Evolutionary conservation across 2,888 invertebrate species (phyloP), one percentile per base, ranked within the genome.

Genomic region (Beris chalybata): DNA sequence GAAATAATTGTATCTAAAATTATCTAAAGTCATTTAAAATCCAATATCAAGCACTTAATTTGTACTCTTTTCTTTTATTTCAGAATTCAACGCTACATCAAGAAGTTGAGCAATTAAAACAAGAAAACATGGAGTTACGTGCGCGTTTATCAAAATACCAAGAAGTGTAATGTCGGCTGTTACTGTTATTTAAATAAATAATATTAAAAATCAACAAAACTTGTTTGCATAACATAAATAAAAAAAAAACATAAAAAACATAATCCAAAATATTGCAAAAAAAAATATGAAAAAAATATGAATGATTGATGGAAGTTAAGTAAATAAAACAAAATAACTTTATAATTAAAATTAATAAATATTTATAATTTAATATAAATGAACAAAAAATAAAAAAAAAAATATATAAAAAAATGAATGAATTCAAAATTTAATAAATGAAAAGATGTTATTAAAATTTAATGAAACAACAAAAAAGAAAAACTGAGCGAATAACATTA

Each of bases 51-150:
- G 3, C 1, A 5, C 9, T 7, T 38, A 38, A 38, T 38, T 9
- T 3, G 3, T 38, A 65, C 61, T 71, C 69, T 64, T 68, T 72
- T 72, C 73, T 70, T 54, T 69, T n/a, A 30, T 83, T 84, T 59
- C 84, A 93, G 93, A 94, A 93, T 78, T 87, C 92, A 86, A 91
- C 91, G 77, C 85, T 94, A 79, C 90, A 93, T 78, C 92, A 92
- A 84, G 93, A 94, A 82, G 85, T 93, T 79, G 93, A 94, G 83
- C 87, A 92, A 83, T 85, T 93, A 82, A 93, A 93, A 85, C 93
- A 93, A 83, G 93, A 93, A 83, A 93, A 93, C 81, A 87, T 91
- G 85, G 87, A 92, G 82, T 85, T 93, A 81, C 90, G 93, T 81
- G 92, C 93, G 82, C 92, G 92, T 85, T 85, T 93, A 83, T 89